Conservation (phyloP, 1,140 invertebrate genomes). For the Gryllus bimaculatus region DNA sequence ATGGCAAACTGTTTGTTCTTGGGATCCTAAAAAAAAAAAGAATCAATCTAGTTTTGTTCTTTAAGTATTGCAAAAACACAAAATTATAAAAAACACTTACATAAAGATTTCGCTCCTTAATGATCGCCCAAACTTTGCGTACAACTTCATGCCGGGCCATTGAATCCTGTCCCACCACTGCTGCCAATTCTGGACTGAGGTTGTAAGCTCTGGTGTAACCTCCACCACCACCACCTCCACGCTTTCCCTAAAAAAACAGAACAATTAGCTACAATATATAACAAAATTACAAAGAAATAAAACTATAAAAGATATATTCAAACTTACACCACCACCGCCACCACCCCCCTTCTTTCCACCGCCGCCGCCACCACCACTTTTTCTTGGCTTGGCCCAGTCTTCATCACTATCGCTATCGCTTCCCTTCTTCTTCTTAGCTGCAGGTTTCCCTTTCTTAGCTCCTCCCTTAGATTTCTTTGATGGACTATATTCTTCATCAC, state of each 20-base stretch:
- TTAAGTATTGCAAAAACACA: background rate
- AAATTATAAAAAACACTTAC: conserved; percentile 36
- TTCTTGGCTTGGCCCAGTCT: conserved; percentile 61
- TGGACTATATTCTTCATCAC: conserved; percentile 56
- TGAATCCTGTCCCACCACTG: conserved; percentile 71
- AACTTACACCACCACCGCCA: conserved; percentile 28
- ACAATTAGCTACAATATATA: conserved; percentile 8
- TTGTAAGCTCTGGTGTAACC: conserved; percentile 74
- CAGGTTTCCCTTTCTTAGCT: conserved; percentile 35
- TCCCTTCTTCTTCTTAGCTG: conserved; percentile 57
- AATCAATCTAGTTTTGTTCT: conserved; percentile 5
- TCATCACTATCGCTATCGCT: conserved; percentile 66
- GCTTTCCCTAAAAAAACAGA: conserved; percentile 37
- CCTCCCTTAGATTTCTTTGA: conserved; percentile 40
- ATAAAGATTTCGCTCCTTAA: conserved; percentile 84
- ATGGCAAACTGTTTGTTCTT: conserved; percentile 91
- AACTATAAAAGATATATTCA: conserved; percentile 19
- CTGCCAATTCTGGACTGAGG: conserved; percentile 75
- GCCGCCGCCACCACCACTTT: conserved; percentile 37
- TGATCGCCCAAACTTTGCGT: conserved; percentile 84
- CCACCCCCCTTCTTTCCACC: conserved; percentile 32
- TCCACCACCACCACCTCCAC: conserved; percentile 39
- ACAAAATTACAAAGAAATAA: conserved; percentile 6
- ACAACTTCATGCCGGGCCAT: conserved; percentile 89
- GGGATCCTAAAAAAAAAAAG: conserved; percentile 55